Conservation (phyloP, 2,888 invertebrate species). For the Lasius fuliginosus region DNA sequence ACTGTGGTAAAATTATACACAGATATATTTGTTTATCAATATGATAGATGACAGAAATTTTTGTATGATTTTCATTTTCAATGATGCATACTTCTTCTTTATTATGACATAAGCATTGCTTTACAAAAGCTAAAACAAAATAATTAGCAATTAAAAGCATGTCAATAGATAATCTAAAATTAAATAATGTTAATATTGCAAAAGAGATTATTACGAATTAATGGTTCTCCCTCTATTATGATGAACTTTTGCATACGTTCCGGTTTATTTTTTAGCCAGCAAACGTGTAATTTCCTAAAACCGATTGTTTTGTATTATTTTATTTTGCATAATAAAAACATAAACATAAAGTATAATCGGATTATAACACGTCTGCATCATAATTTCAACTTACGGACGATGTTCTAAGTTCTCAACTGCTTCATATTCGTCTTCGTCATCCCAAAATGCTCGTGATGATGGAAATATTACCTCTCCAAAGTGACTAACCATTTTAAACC, state of each 20-base stretch:
- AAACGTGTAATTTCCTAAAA: conserved; percentile 78
- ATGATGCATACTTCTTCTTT: conserved; percentile 77
- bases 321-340: background rate
- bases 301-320: background rate
- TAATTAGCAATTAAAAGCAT: conserved; percentile 11
- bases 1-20: conserved; percentile 75
- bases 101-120: conserved; percentile 70
- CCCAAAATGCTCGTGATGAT: conserved; percentile 84
- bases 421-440: conserved; percentile 81
- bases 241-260: conserved; percentile 77
- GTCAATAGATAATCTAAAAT: conserved; percentile 1
- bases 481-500: conserved; percentile 76
- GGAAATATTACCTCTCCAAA: conserved; percentile 84
- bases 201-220: conserved; percentile 75
- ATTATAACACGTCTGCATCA: background rate
- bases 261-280: conserved; percentile 79
- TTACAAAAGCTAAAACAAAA: conserved; percentile 74
- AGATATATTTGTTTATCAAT: conserved; percentile 75
- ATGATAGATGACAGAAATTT: conserved; percentile 76
- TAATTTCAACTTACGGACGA: conserved; percentile 67
- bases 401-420: conserved; percentile 53
- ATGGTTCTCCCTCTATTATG: conserved; percentile 79
- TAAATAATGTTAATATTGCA: background rate
- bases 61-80: conserved; percentile 71
- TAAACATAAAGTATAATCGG: background rate